Evolutionary conservation across 2,113 vertebrate genomes (phyloP).

Genomic region (Sylvia atricapilla): DNA sequence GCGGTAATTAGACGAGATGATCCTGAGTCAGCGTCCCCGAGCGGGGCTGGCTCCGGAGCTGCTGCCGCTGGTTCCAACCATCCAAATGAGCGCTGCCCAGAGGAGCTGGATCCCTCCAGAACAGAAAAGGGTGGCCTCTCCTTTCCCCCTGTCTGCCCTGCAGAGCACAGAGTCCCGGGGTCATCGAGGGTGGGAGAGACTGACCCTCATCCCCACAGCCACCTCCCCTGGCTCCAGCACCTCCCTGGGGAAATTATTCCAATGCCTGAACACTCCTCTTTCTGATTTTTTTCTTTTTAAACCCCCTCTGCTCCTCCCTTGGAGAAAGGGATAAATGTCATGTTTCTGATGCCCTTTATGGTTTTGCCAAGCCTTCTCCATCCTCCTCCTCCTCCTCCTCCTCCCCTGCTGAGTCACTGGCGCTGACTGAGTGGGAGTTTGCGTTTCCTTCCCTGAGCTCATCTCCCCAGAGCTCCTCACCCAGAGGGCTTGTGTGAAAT

Average conservation of each 20-base stretch:
- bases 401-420: neutral
- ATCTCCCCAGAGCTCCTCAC: neutral
- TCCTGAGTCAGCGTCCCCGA: neutral
- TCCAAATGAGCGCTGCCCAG: neutral
- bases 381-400: neutral
- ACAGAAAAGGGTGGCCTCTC: neutral
- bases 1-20: neutral
- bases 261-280: neutral
- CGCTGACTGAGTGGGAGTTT: neutral
- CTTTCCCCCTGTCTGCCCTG: neutral
- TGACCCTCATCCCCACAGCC: neutral
- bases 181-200: neutral
- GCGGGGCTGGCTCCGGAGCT: neutral
- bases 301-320: neutral
- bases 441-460: neutral
- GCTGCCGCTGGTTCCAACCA: neutral
- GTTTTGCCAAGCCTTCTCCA: neutral
- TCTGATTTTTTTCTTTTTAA: neutral
- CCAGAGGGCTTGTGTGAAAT: neutral
- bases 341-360: neutral
- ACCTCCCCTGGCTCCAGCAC: neutral
- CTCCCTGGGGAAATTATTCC: neutral
- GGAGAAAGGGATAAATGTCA: neutral
- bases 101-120: neutral
- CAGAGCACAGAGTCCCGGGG: neutral